These are phyloP conservation scores for Drosophila fulvimacula DNA, from an alignment of 2,888 invertebrate species.

Conservation along the genomic window DNA sequence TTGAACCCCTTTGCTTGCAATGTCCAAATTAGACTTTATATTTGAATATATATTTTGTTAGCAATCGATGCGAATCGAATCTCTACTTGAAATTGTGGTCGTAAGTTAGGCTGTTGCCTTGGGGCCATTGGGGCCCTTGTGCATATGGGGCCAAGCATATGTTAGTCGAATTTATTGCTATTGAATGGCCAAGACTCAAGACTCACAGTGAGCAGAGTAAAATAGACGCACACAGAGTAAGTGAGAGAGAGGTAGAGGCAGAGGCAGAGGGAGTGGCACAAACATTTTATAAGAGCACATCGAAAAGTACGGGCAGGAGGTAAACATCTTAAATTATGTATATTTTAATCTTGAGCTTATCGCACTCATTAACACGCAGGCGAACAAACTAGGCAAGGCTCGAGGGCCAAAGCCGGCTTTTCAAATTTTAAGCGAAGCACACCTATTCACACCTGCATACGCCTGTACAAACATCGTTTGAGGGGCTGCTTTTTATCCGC, in stretches of 20 bases:
- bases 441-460: not conserved
- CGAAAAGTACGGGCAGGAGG: slow-evolving; percentile 28
- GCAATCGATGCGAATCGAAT: slow-evolving; percentile 33
- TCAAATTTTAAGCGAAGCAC: slow-evolving; percentile 38
- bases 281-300: slow-evolving; percentile 25
- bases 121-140: slow-evolving; percentile 34
- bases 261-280: not conserved
- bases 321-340: slow-evolving; percentile 72
- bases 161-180: slow-evolving; percentile 60
- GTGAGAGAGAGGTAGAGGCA: not conserved
- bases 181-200: slow-evolving; percentile 41
- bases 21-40: slow-evolving; percentile 25
- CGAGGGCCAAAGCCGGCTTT: slow-evolving; percentile 48
- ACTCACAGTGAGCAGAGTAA: not conserved
- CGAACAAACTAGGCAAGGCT: slow-evolving; percentile 27
- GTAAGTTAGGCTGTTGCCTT: slow-evolving; percentile 27
- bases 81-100: slow-evolving; percentile 27
- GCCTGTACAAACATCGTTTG: slow-evolving; percentile 31
- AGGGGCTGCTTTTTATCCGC: slow-evolving; percentile 39
- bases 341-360: slow-evolving; percentile 78
- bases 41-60: slow-evolving; percentile 7
- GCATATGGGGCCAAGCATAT: slow-evolving; percentile 46
- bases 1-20: not conserved
- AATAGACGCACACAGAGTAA: not conserved
- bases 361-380: slow-evolving; percentile 73